phyloP scores from a whole-genome alignment of 2,113 vertebrate species.

The Odobenus rosmarus region DNA sequence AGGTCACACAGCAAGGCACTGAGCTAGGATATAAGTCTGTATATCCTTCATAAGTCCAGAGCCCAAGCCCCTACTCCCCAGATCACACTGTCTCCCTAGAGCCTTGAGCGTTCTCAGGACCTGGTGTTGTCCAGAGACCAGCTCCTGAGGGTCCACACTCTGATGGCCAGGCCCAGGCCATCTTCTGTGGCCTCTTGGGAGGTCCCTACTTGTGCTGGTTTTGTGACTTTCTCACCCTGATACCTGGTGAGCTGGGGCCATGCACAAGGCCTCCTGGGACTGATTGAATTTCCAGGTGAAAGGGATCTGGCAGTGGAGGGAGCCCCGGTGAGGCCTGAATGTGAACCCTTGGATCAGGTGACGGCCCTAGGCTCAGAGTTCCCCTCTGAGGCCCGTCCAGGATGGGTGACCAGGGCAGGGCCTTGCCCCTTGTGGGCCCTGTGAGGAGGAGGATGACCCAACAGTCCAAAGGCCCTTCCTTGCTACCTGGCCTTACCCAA shows the following conservation, averaged over 20 bases:
- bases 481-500: background rate
- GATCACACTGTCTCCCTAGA: background rate
- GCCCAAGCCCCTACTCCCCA: background rate
- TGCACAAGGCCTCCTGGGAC: conserved; percentile 37
- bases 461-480: background rate
- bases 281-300: conserved; percentile 77
- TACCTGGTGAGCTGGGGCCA: conserved; percentile 30
- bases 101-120: background rate
- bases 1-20: background rate
- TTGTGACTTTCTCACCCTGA: conserved; percentile 58
- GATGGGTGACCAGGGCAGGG: conserved; percentile 17
- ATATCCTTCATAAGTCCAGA: background rate
- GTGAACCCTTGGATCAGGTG: conserved; percentile 75
- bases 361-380: conserved; percentile 51
- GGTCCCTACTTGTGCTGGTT: background rate
- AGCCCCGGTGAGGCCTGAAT: conserved; percentile 58
- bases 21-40: background rate
- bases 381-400: background rate
- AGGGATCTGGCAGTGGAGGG: conserved; percentile 63
- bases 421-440: background rate
- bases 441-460: background rate
- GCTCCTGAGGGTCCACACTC: background rate
- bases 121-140: background rate
- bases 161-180: background rate
- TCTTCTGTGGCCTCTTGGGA: background rate